Conservation (phyloP, 2,797 vertebrate species). For the Notamacropus eugenii region DNA sequence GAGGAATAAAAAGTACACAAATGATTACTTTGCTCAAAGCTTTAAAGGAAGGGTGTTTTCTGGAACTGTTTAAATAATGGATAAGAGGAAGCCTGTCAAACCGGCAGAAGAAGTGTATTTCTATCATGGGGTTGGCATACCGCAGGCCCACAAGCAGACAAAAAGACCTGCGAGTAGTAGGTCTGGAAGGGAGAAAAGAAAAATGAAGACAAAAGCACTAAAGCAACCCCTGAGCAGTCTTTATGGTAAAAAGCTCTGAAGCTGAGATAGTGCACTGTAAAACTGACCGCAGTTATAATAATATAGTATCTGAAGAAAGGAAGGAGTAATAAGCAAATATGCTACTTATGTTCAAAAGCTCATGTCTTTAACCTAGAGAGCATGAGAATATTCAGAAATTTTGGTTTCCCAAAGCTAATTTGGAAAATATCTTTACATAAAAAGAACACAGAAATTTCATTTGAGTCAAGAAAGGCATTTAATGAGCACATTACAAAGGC, state of each 20-base stretch:
- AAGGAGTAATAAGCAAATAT: neutral
- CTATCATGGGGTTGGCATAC: neutral
- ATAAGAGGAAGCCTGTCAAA: neutral
- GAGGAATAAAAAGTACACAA: neutral
- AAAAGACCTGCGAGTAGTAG: neutral
- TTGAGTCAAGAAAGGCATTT: constrained; percentile 31
- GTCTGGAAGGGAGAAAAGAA: neutral
- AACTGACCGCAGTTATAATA: no score
- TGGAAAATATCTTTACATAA: constrained; percentile 22
- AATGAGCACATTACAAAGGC: constrained; percentile 43
- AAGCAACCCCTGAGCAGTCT: neutral
- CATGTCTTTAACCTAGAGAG: neutral
- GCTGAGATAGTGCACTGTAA: neutral
- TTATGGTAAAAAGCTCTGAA: neutral
- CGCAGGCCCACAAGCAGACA: neutral
- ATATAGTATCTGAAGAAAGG: no score
- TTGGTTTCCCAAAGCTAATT: neutral
- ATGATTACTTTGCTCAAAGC: neutral
- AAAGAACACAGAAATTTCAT: constrained; percentile 24
- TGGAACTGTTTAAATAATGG: neutral
- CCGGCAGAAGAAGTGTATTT: neutral
- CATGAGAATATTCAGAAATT: neutral
- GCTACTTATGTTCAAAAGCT: neutral
- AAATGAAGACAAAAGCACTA: neutral
- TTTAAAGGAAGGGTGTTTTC: neutral